phyloP scores from a whole-genome alignment of 2,888 invertebrate species.

The Brachyopa scutellaris region DNA sequence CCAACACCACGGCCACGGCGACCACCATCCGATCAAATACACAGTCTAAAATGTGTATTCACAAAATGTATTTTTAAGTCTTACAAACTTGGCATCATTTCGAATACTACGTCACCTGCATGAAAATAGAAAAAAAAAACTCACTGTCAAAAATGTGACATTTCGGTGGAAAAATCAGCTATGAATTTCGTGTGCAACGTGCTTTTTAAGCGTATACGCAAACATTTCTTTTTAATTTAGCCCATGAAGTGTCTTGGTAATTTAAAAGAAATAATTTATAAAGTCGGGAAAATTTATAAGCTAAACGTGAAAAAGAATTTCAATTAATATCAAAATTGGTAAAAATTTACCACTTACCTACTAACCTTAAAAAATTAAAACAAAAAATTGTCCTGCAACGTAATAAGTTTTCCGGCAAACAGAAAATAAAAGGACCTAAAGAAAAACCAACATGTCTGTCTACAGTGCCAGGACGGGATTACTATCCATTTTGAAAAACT shows the following conservation, averaged over 20 bases:
- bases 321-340: not conserved
- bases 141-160: not conserved
- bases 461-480: conserved; percentile 77
- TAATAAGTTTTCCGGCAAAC: conserved; percentile 18
- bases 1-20: too few relatives aligned
- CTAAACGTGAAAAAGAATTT: not conserved
- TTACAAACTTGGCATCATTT: conserved; percentile 3
- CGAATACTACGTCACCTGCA: too few relatives aligned
- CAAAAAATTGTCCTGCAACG: conserved; percentile 24
- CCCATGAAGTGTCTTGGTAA: conserved; percentile 22
- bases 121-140: too few relatives aligned
- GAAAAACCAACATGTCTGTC: conserved; percentile 76
- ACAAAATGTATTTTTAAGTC: too few relatives aligned
- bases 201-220: conserved; percentile 42
- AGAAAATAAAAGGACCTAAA: not conserved
- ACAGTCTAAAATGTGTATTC: too few relatives aligned
- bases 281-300: not conserved
- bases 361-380: too few relatives aligned
- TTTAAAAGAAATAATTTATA: conserved; percentile 4
- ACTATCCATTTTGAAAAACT: conserved; percentile 79
- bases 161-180: not conserved
- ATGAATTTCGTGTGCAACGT: conserved; percentile 43
- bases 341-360: too few relatives aligned
- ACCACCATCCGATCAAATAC: too few relatives aligned
- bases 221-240: conserved; percentile 4